Base-by-base conservation (phyloP, 2,113 vertebrate species). In the Oryzias woworae region DNA sequence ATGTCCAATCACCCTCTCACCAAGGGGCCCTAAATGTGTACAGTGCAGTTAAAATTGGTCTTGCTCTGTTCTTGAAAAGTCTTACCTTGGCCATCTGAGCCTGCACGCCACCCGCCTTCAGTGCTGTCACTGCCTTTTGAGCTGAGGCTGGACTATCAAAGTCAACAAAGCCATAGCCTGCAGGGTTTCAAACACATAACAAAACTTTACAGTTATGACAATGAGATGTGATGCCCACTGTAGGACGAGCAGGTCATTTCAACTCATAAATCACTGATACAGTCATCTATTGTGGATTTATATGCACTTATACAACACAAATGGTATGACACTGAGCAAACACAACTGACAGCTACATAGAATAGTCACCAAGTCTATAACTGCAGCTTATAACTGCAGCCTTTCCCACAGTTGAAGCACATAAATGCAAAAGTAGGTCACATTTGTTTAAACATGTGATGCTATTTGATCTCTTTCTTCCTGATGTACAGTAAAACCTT, bases 11-110 rank as follows among this genome's bases (percentile, higher is more conserved):
- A 20, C 20, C 20, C 1, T 20, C 20, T 20, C 20, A 20, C 20
- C 20, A 20, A 1, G 20, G 20, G 20, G 20, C 20, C 20, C 20
- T 20, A 20, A 20, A 20, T 20, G 20, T 20, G 20, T 20, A 20
- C 20, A 20, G 20, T 20, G 20, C 20, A 20, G 20, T 20, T 20
- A 20, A 20, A 20, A 20, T 20, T 1, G 20, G 20, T 28, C 26
- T 28, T 28, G 2, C 26, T 28, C 26, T 28, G 5, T 6, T 28
- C 26, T 28, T 28, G 26, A 28, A 28, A 5, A 5, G 4, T 36
- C 90, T 88, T 91, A 96, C 95, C 94, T 97, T 97, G 72, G 95
- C 95, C 95, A 97, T 97, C 86, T 97, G 95, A 28, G 95, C 95
- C 87, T 96, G 95, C 23, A 97, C 93, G 20, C 95, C 95, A 1